Evolutionary conservation across 2,113 vertebrate species (phyloP), one percentile per base, ranked within the genome.

Genomic region (Fukomys damarensis): DNA sequence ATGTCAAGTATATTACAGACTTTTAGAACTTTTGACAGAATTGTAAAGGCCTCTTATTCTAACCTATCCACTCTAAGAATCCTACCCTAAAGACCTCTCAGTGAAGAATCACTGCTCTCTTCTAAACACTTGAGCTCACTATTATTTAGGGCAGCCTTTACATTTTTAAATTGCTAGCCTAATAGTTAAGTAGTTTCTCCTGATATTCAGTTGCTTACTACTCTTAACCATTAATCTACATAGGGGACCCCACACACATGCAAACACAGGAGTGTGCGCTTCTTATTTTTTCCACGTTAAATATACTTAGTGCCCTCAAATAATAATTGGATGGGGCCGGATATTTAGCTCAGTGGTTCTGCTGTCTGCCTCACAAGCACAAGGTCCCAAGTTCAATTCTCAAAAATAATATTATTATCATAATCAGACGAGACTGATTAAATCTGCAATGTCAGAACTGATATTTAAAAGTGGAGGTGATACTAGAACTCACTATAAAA

Each of bases 251-350:
- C 28, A 41, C 43, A 74, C 56, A 68, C 38, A 49, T 28, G 43
- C 56, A 66, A 14, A 81, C n/a, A 80, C n/a, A 66, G 20, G 56
- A 19, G 61, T 7, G 43, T 32, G 35, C 24, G 80, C 11, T 70
- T 95, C 80, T 93, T 81, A 8, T 91, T 85, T 89, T 82, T 54
- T 91, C 61, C 38, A 49, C 13, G n/a, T 70, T 85, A 86, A 70
- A 58, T 82, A 63, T 58, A 86, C 54, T 28, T 14, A 79, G 22
- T 87, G 95, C 43, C 16, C 17, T 84, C 20, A 90, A 84, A 92
- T 85, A 85, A 30, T 22, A 43, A 28, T 59, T 89, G 65, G 32
- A 87, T 30, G 4, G 9, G n/a, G n/a, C n/a, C n/a, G n/a, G n/a
- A n/a, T n/a, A n/a, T n/a, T n/a, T n/a, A n/a, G n/a, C n/a, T n/a